Conservation (phyloP, 1,140 invertebrate genomes). For the Drosophila nannoptera region DNA sequence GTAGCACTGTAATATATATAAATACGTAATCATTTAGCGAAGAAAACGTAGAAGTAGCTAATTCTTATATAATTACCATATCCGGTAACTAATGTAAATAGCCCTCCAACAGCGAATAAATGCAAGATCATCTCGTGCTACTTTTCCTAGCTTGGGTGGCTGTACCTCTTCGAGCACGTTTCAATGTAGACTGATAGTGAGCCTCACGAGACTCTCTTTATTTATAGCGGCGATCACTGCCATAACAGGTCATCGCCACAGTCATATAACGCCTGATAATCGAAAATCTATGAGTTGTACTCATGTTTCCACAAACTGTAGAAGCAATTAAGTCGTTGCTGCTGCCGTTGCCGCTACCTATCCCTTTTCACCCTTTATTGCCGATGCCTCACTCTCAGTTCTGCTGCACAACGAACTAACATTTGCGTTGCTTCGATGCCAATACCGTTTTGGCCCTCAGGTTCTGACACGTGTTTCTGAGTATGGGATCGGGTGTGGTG, state of each 20-base stretch:
- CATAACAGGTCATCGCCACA: slow-evolving; percentile 48
- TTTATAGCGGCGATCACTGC: slow-evolving; percentile 56
- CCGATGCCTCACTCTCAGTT: neutral
- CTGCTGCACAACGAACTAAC: no score
- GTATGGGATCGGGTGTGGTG: slow-evolving; percentile 6
- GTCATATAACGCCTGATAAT: slow-evolving; percentile 54
- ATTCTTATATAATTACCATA: slow-evolving; percentile 40
- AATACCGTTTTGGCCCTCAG: neutral
- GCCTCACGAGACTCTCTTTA: slow-evolving; percentile 63
- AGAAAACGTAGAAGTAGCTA: no score
- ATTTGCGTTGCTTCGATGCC: no score
- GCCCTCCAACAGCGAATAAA: slow-evolving; percentile 28
- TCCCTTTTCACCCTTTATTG: neutral
- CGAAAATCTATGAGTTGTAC: slow-evolving; percentile 30
- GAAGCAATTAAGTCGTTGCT: slow-evolving; percentile 7
- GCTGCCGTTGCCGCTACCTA: slow-evolving; percentile 33
- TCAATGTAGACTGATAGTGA: slow-evolving; percentile 49
- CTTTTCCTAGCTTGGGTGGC: slow-evolving; percentile 3
- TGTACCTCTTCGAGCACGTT: slow-evolving; percentile 55
- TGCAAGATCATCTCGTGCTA: slow-evolving; percentile 43
- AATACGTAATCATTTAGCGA: no score
- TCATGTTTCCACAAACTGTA: neutral
- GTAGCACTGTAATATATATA: slow-evolving; percentile 16
- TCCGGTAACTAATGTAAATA: slow-evolving; percentile 37
- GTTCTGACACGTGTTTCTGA: slow-evolving; percentile 8